phyloP scores from a whole-genome alignment of 1,140 invertebrate species.

The Drosophila asahinai region DNA sequence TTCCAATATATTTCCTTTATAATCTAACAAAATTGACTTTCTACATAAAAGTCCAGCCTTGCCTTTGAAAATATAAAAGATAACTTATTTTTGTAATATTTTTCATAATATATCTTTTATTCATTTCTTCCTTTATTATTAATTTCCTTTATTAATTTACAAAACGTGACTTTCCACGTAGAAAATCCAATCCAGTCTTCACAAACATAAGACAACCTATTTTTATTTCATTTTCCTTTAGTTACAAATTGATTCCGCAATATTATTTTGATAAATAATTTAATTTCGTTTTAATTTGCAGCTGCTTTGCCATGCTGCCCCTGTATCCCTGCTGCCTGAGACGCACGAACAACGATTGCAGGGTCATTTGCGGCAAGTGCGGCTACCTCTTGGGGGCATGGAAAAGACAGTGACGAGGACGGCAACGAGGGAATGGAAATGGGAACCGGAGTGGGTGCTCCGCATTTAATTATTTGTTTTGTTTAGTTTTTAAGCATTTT shows the following conservation, averaged over 20 bases:
- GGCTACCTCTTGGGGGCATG: constrained; percentile 76
- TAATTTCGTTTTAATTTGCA: constrained; percentile 23
- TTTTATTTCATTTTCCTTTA: neutral
- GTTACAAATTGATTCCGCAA: neutral
- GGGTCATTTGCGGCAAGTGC: constrained; percentile 78
- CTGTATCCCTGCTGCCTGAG: constrained; percentile 72
- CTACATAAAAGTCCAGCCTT: no score
- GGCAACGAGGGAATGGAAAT: neutral
- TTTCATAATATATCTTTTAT: neutral
- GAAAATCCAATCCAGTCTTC: neutral
- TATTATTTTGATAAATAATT: constrained; percentile 3
- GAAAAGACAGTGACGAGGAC: constrained; percentile 59
- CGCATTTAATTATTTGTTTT: constrained; percentile 41
- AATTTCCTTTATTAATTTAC: neutral
- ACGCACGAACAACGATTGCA: constrained; percentile 68
- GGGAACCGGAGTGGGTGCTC: constrained; percentile 25
- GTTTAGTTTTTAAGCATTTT: constrained; percentile 42
- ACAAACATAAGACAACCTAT: neutral
- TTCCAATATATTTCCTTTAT: no score
- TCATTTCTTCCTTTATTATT: no score
- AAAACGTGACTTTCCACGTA: neutral
- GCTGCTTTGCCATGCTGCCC: constrained; percentile 74
- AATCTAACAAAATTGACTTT: no score
- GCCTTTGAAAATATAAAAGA: no score
- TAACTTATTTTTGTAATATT: no score